A percentile compares a stretch with the other conserved stretches of the same genome.
Conservation (phyloP, 2,113 vertebrate species). For the Callorhinus ursinus region DNA sequence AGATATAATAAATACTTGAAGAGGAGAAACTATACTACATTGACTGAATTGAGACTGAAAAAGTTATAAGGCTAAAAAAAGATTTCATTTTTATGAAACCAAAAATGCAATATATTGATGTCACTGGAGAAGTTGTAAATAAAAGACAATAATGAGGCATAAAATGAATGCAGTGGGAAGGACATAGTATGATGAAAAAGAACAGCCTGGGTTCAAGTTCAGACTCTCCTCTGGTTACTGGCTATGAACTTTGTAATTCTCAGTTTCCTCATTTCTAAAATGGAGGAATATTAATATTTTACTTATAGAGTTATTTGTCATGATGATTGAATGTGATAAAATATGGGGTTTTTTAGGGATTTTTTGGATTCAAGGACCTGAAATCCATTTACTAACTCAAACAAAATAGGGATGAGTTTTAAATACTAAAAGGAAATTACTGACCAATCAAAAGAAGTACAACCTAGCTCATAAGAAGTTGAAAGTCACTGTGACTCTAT, state of each 20-base stretch:
- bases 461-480: neutral
- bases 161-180: neutral
- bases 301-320: neutral
- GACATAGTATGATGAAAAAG: neutral
- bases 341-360: neutral
- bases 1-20: neutral
- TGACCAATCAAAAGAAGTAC: neutral
- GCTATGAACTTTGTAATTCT: neutral
- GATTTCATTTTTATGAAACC: neutral
- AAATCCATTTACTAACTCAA: neutral
- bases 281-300: conserved; percentile 1
- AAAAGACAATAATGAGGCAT: neutral
- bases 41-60: neutral
- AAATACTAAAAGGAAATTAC: neutral
- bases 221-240: neutral
- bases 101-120: neutral
- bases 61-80: neutral
- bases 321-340: neutral
- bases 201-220: neutral
- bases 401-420: neutral
- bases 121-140: neutral
- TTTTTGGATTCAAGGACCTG: neutral
- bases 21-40: neutral
- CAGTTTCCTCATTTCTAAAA: neutral
- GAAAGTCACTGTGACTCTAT: neutral